These are phyloP conservation scores for Palythoa caribaeorum DNA, from an alignment of 92 coral and sea anemone species.

Conservation along the genomic window DNA sequence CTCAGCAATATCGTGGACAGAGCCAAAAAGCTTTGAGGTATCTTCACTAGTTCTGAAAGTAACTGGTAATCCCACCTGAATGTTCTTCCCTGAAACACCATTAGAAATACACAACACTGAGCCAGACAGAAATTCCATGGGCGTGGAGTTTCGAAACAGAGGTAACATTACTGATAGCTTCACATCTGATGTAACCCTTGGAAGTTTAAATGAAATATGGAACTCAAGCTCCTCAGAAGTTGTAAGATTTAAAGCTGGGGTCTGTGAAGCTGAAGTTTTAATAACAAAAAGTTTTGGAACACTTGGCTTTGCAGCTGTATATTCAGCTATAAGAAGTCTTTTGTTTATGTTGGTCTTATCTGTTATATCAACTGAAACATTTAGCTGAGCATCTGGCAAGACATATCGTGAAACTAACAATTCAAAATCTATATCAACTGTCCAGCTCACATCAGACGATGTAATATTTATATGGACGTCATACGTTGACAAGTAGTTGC, in stretches of 20 bases:
- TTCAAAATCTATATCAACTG: slow-evolving; percentile 48
- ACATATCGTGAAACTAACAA: slow-evolving; percentile 60
- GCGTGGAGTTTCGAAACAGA: slow-evolving; percentile 62
- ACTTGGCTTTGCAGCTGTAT: slow-evolving; percentile 53
- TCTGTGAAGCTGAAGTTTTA: slow-evolving; percentile 64
- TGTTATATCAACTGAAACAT: slow-evolving; percentile 68
- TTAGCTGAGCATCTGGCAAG: slow-evolving; percentile 66
- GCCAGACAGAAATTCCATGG: slow-evolving; percentile 68
- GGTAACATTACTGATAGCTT: slow-evolving; percentile 67
- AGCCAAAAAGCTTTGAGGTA: slow-evolving; percentile 46
- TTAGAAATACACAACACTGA: slow-evolving; percentile 53
- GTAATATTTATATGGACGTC: slow-evolving; percentile 40
- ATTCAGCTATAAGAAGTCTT: slow-evolving; percentile 61
- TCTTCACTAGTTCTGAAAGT: slow-evolving; percentile 41
- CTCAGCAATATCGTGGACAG: slow-evolving; percentile 61
- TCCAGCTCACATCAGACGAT: slow-evolving; percentile 85
- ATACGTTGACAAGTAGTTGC: slow-evolving; percentile 9
- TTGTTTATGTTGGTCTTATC: slow-evolving; percentile 35
- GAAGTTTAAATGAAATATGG: slow-evolving; percentile 64
- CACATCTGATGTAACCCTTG: slow-evolving; percentile 79
- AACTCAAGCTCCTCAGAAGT: slow-evolving; percentile 72
- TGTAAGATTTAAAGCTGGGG: slow-evolving; percentile 70
- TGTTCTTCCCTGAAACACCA: slow-evolving; percentile 63
- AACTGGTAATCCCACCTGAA: slow-evolving; percentile 49
- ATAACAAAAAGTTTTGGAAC: slow-evolving; percentile 38